Percentiles rank a stretch among this genome's conserved stretches.
These are phyloP conservation scores for Bombus consobrinus DNA, from an alignment of 1,140 invertebrate species.

Conservation along the genomic window DNA sequence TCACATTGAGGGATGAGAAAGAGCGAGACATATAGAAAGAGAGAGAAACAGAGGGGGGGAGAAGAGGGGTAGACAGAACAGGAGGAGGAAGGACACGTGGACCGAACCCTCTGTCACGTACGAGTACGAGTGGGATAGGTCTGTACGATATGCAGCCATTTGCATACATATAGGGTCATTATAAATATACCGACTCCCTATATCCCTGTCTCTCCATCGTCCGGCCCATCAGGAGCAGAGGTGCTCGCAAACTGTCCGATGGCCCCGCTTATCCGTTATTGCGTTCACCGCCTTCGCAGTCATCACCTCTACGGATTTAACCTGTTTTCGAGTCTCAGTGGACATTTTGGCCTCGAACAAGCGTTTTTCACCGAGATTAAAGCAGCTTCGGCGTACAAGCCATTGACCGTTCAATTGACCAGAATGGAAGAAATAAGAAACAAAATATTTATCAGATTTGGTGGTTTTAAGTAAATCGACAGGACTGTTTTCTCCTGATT, in stretches of 20 bases:
- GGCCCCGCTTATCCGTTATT: slow-evolving; percentile 82
- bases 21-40: neutral
- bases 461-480: no score
- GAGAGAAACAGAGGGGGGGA: no score
- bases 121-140: slow-evolving; percentile 77
- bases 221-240: slow-evolving; percentile 76
- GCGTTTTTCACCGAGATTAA: slow-evolving; percentile 57
- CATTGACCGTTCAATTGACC: neutral
- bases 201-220: slow-evolving; percentile 73
- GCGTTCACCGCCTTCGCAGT: slow-evolving; percentile 67
- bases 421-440: no score
- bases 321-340: slow-evolving; percentile 50
- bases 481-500: no score
- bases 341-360: slow-evolving; percentile 53
- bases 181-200: slow-evolving; percentile 81
- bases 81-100: slow-evolving; percentile 53
- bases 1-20: neutral
- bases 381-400: neutral
- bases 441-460: no score
- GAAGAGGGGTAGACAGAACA: neutral
- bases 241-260: slow-evolving; percentile 76
- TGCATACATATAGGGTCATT: slow-evolving; percentile 84
- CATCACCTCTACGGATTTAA: slow-evolving; percentile 48
- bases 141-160: slow-evolving; percentile 81
- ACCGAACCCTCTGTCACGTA: slow-evolving; percentile 75